phyloP scores from a whole-genome alignment of 2,797 vertebrate genomes.

The Carapus acus region DNA sequence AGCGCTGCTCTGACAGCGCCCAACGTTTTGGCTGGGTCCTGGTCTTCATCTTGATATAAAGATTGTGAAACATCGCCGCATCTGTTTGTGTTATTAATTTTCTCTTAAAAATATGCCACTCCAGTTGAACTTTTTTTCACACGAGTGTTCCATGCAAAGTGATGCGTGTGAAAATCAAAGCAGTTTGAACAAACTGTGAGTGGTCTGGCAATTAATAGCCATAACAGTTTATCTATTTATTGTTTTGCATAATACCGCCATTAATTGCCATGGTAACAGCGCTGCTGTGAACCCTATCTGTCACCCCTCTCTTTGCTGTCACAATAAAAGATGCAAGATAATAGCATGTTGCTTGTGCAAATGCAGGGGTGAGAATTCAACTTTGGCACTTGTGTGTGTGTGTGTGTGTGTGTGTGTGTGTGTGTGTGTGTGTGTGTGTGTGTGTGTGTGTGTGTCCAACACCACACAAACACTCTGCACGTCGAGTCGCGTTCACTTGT shows the following conservation, averaged over 20 bases:
- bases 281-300: constrained; percentile 39
- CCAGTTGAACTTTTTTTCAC: not conserved
- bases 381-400: no score
- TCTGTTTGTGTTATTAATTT: no score
- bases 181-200: constrained; percentile 34
- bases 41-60: constrained; percentile 54
- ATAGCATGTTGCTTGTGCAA: constrained; percentile 23
- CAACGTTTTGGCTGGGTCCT: constrained; percentile 57
- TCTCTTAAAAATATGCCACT: no score
- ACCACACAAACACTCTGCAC: no score
- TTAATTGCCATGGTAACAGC: constrained; percentile 50
- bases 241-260: constrained; percentile 41
- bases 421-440: no score
- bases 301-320: constrained; percentile 34
- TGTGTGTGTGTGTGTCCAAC: no score
- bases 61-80: no score
- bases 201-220: constrained; percentile 42
- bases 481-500: no score
- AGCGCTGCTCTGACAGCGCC: constrained; percentile 53
- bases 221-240: no score
- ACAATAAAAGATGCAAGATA: constrained; percentile 37
- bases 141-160: constrained; percentile 30
- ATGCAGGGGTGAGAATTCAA: constrained; percentile 16
- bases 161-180: constrained; percentile 25
- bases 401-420: no score